Conservation (phyloP, 1,140 invertebrate genomes). For the Vanessa atalanta region DNA sequence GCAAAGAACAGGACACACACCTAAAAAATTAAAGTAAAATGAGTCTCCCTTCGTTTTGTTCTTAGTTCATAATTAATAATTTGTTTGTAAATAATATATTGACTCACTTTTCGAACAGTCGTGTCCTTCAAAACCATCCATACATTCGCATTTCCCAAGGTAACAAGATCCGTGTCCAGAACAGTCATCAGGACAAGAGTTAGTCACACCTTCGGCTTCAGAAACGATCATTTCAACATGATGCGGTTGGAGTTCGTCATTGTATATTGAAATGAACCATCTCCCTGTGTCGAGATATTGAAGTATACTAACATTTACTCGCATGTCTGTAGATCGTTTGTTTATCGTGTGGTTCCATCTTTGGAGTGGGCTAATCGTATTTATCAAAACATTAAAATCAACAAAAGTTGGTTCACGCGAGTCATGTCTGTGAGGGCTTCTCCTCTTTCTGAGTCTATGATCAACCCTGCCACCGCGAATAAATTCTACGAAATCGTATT, state of each 20-base stretch:
- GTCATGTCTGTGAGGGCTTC: slow-evolving; percentile 63
- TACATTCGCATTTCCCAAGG: slow-evolving; percentile 96
- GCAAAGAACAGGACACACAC: slow-evolving; percentile 98
- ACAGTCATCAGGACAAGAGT: slow-evolving; percentile 96
- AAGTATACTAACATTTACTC: slow-evolving; percentile 91
- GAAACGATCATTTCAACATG: slow-evolving; percentile 90
- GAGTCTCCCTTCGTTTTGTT: background rate
- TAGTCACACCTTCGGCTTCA: slow-evolving; percentile 92
- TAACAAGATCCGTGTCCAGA: slow-evolving; percentile 96
- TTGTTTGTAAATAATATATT: background rate
- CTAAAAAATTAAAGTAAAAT: slow-evolving; percentile 69
- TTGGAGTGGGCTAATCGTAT: slow-evolving; percentile 80
- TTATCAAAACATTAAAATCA: slow-evolving; percentile 66
- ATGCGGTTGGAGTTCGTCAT: slow-evolving; percentile 93
- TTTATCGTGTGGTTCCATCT: slow-evolving; percentile 82
- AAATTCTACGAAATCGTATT: slow-evolving; percentile 97
- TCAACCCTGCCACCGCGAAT: slow-evolving; percentile 91
- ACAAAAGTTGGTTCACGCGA: slow-evolving; percentile 59
- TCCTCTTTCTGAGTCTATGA: slow-evolving; percentile 84
- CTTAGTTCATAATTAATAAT: background rate
- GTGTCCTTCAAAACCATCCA: slow-evolving; percentile 95
- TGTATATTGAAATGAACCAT: slow-evolving; percentile 98
- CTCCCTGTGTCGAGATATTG: slow-evolving; percentile 95
- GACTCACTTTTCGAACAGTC: slow-evolving; percentile 95
- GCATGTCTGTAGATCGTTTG: slow-evolving; percentile 84